These are phyloP conservation scores for Paedocypris sp. DNA, from an alignment of 2,113 vertebrate genomes.

Conservation along the genomic window DNA sequence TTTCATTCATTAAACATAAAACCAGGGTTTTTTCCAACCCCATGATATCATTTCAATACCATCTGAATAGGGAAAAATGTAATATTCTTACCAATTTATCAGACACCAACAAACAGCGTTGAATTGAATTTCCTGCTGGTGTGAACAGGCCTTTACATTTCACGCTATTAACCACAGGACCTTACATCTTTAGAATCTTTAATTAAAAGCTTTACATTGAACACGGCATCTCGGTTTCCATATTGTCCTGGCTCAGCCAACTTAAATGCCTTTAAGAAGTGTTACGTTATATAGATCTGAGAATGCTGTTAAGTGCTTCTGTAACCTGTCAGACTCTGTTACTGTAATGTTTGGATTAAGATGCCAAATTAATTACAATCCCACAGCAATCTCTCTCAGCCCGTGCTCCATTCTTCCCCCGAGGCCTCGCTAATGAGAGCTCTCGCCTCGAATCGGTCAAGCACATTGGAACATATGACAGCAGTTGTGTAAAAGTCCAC, in stretches of 20 bases:
- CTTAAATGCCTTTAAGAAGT: neutral
- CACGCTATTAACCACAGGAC: too few species aligned
- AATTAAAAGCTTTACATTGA: too few species aligned
- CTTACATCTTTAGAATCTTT: too few species aligned
- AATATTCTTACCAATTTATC: too few species aligned
- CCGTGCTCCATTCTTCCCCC: neutral
- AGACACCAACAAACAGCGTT: too few species aligned
- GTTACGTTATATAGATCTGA: constrained; percentile 9
- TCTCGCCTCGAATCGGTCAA: constrained; percentile 31
- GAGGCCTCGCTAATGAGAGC: constrained; percentile 30
- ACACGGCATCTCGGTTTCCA: too few species aligned
- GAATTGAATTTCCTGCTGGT: too few species aligned
- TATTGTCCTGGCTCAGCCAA: neutral
- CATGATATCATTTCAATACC: too few species aligned
- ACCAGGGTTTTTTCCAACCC: too few species aligned
- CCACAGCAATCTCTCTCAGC: constrained; percentile 8
- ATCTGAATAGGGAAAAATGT: too few species aligned
- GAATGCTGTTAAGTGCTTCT: constrained; percentile 15
- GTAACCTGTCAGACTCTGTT: constrained; percentile 20
- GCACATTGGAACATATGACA: constrained; percentile 25
- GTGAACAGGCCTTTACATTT: too few species aligned
- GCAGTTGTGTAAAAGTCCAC: constrained; percentile 19
- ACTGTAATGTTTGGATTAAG: constrained; percentile 33
- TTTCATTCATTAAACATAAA: too few species aligned
- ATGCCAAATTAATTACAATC: constrained; percentile 40